Evolutionary conservation across 1,140 invertebrate genomes (phyloP).

Genomic region (Drosophila sp.): DNA sequence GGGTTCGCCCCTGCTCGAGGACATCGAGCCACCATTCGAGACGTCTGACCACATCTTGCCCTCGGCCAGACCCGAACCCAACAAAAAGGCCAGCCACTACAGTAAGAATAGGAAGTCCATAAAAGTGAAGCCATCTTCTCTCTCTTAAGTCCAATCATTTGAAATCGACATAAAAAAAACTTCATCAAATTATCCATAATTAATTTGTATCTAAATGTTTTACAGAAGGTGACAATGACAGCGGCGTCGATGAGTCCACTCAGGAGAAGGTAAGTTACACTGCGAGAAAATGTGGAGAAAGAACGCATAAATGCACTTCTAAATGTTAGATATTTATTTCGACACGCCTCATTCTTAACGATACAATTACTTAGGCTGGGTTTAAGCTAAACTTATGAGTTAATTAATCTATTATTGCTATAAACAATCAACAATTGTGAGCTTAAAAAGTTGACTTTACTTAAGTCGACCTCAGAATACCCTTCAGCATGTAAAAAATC

Average conservation of each 20-base stretch:
- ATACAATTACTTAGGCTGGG: no score
- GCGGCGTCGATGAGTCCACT: slow-evolving; percentile 89
- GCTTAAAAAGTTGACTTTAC: no score
- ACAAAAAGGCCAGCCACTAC: slow-evolving; percentile 23
- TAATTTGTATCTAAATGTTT: slow-evolving; percentile 31
- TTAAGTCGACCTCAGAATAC: no score
- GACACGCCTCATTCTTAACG: no score
- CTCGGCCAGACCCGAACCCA: slow-evolving; percentile 21
- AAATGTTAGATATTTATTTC: no score
- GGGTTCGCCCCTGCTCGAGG: slow-evolving; percentile 67
- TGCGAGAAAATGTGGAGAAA: neutral
- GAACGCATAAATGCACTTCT: neutral
- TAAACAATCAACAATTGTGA: no score
- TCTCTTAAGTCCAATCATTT: neutral
- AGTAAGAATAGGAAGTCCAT: slow-evolving; percentile 41
- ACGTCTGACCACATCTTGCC: slow-evolving; percentile 31
- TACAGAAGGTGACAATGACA: slow-evolving; percentile 91
- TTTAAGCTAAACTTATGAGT: no score
- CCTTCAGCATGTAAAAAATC: no score
- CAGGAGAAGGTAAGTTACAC: slow-evolving; percentile 87
- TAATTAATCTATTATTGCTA: no score
- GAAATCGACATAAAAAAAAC: neutral
- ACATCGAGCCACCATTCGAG: slow-evolving; percentile 65
- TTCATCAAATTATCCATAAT: slow-evolving; percentile 6
- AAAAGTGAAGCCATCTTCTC: slow-evolving; percentile 51